phyloP scores from a whole-genome alignment of 2,113 vertebrate genomes.

The Lichenostomus cassidix region DNA sequence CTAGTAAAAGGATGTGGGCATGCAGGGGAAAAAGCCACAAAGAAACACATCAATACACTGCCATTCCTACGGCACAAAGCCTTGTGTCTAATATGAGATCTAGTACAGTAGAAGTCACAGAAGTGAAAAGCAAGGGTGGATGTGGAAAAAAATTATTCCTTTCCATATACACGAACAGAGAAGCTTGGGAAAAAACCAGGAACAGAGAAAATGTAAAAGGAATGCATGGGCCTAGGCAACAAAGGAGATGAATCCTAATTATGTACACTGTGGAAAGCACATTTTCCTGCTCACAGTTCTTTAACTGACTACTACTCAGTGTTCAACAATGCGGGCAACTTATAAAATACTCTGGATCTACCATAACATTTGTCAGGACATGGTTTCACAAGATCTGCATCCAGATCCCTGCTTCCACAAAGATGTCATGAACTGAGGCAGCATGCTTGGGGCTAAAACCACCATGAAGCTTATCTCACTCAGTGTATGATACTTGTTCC shows the following conservation, averaged over 20 bases:
- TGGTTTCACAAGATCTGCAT: not conserved
- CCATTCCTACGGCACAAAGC: not conserved
- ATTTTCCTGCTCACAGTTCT: not conserved
- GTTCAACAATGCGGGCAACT: not conserved
- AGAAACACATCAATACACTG: not conserved
- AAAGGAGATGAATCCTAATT: not conserved
- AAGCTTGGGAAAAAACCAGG: not conserved
- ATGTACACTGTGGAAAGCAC: not conserved
- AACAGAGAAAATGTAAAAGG: not conserved
- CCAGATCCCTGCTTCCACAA: not conserved
- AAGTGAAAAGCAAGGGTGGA: not conserved
- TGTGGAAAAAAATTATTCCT: not conserved
- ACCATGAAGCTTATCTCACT: not conserved
- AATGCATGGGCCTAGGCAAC: not conserved
- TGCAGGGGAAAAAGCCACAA: rapidly evolving
- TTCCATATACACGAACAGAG: not conserved
- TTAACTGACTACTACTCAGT: not conserved
- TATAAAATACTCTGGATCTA: not conserved
- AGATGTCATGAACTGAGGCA: not conserved
- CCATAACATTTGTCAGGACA: not conserved
- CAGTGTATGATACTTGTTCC: not conserved
- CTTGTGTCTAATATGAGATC: not conserved
- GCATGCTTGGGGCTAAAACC: not conserved
- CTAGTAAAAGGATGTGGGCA: not conserved
- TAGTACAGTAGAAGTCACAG: not conserved